phyloP scores from a whole-genome alignment of 1,140 invertebrate genomes.

The Drosophila rufa region DNA sequence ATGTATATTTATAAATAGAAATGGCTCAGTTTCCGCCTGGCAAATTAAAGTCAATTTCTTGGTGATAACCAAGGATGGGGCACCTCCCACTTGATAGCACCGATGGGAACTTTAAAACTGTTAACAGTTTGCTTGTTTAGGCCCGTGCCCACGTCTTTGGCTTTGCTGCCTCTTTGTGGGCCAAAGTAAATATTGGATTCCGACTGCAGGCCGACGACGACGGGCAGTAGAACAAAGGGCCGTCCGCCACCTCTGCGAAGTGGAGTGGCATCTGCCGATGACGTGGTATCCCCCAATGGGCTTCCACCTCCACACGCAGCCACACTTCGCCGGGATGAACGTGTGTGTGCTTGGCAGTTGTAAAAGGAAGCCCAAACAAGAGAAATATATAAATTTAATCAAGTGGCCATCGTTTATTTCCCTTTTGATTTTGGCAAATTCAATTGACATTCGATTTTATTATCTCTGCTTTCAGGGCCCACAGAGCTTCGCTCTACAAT shows the following conservation, averaged over 20 bases:
- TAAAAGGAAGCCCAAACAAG: slow-evolving; percentile 22
- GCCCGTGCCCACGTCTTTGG: slow-evolving; percentile 55
- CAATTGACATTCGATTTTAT: slow-evolving; percentile 76
- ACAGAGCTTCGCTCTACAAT: slow-evolving; percentile 40
- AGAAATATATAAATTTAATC: slow-evolving; percentile 72
- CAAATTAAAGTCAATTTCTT: slow-evolving; percentile 24
- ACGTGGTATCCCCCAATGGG: slow-evolving; percentile 9
- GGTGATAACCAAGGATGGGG: not conserved
- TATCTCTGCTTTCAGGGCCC: slow-evolving; percentile 35
- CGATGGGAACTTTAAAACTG: slow-evolving; percentile 38
- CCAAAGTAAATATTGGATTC: slow-evolving; percentile 66
- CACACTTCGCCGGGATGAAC: not conserved
- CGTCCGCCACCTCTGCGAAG: not conserved
- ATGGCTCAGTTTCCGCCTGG: not conserved
- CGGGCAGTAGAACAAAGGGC: slow-evolving; percentile 30
- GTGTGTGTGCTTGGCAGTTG: slow-evolving; percentile 35
- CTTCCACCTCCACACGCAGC: not conserved
- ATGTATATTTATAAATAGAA: slow-evolving; percentile 5
- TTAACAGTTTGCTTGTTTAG: slow-evolving; percentile 66
- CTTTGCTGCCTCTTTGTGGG: slow-evolving; percentile 51
- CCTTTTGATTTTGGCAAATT: slow-evolving; percentile 66
- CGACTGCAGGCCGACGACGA: not conserved
- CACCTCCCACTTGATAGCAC: not conserved
- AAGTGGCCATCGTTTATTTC: slow-evolving; percentile 70
- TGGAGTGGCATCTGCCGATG: slow-evolving; percentile 45